Percentiles rank a stretch among this genome's conserved stretches.
Conservation (phyloP, 2,888 invertebrate genomes). For the Caenorhabditis sp. region DNA sequence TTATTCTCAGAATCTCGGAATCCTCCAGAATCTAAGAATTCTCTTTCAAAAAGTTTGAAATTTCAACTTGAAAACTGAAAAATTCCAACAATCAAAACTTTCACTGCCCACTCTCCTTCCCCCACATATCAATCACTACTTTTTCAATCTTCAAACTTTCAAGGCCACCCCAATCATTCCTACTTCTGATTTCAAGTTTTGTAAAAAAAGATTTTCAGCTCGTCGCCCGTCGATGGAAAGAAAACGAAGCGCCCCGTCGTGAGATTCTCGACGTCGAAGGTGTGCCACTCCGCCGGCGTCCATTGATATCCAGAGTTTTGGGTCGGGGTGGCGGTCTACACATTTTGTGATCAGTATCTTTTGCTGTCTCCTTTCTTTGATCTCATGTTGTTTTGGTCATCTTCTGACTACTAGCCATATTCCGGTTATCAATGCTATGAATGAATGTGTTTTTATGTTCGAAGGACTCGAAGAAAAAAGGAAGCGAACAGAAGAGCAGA, state of each 20-base stretch:
- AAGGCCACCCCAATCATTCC: not conserved
- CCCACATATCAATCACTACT: not conserved
- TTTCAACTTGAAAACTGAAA: not conserved
- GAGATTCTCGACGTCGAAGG: constrained; percentile 34
- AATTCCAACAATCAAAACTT: not conserved
- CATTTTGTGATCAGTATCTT: not conserved
- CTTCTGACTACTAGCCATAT: not conserved
- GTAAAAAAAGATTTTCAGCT: constrained; percentile 17
- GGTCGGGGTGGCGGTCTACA: constrained; percentile 40
- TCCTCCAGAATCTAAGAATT: no score
- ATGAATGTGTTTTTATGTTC: no score
- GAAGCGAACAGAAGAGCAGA: no score
- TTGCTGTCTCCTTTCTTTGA: not conserved
- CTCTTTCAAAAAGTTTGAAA: no score
- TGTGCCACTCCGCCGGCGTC: constrained; percentile 22
- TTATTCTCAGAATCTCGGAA: no score
- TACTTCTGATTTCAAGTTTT: not conserved
- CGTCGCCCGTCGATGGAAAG: constrained; percentile 35
- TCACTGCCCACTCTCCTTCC: not conserved
- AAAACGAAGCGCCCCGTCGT: constrained; percentile 21
- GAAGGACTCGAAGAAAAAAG: no score
- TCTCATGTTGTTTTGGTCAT: constrained; percentile 36
- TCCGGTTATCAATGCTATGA: no score
- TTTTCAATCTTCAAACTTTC: not conserved
- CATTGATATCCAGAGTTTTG: constrained; percentile 40